Evolutionary conservation across 2,888 invertebrate species (phyloP).

Genomic region (Rotaria macrura): DNA sequence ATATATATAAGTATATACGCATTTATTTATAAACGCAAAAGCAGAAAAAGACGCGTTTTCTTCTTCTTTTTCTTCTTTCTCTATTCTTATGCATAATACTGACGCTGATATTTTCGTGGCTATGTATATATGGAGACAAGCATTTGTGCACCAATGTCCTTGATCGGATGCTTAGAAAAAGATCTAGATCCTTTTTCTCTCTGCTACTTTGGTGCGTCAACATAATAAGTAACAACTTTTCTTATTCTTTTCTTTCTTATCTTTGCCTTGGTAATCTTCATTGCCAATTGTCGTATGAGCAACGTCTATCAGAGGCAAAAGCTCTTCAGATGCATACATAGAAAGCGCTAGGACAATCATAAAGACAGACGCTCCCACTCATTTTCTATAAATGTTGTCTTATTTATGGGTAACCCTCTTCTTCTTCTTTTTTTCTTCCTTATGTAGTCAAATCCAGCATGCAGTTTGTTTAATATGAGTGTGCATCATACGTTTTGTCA

Average conservation of each 20-base stretch:
- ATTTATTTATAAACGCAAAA: not conserved
- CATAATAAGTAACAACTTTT: not conserved
- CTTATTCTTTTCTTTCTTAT: not conserved
- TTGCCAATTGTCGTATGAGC: slow-evolving; percentile 3
- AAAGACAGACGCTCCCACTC: not conserved
- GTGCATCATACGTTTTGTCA: not conserved
- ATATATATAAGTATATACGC: not conserved
- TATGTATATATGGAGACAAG: not conserved
- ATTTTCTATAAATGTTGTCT: not conserved
- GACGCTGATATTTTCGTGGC: not conserved
- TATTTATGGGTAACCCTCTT: not conserved
- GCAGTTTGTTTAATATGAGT: not conserved
- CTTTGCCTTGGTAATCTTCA: not conserved
- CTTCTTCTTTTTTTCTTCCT: not conserved
- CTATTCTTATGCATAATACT: not conserved
- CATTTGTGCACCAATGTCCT: not conserved
- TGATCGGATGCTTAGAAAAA: not conserved
- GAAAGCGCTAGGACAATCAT: not conserved
- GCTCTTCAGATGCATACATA: not conserved
- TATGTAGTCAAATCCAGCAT: not conserved
- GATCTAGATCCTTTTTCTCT: not conserved
- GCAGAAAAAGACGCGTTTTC: not conserved
- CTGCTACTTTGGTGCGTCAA: not conserved
- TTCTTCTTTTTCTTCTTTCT: not conserved
- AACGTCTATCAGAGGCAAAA: not conserved